Percentiles rank a stretch among this genome's conserved stretches.
Conservation (phyloP, 1,140 invertebrate species). For the Drosophila pandora region DNA sequence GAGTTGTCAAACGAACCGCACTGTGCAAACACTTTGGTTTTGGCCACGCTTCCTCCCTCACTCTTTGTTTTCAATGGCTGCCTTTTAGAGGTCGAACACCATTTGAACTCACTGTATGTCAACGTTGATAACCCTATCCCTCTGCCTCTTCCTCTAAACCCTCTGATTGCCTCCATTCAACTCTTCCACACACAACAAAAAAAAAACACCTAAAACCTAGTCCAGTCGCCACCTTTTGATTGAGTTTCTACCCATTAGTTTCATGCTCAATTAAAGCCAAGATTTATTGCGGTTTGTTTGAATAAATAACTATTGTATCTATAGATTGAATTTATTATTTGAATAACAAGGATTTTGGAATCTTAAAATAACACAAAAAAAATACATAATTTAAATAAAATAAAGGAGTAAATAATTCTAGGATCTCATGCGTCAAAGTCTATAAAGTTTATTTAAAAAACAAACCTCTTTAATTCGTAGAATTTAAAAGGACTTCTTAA, state of each 20-base stretch:
- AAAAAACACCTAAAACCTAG: background rate
- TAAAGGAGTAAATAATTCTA: too few species aligned
- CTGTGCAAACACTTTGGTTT: constrained; percentile 64
- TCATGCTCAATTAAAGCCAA: background rate
- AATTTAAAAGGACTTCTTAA: background rate
- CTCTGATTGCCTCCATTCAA: too few species aligned
- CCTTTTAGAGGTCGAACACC: constrained; percentile 16
- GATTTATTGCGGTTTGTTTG: background rate
- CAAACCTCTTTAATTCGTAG: too few species aligned
- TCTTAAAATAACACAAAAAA: too few species aligned
- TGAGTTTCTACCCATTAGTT: background rate
- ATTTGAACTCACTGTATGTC: constrained; percentile 2
- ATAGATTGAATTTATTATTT: too few species aligned
- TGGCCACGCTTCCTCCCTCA: background rate
- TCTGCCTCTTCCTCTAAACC: background rate
- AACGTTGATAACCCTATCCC: background rate
- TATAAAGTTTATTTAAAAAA: too few species aligned
- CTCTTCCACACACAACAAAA: background rate
- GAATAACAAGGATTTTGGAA: too few species aligned
- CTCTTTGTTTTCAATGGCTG: constrained; percentile 25
- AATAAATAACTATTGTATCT: too few species aligned
- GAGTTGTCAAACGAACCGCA: constrained; percentile 64
- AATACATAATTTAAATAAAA: too few species aligned
- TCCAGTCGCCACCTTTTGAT: background rate
- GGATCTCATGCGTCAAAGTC: too few species aligned